These are phyloP conservation scores for Pachliopta kotzebuea DNA, from an alignment of 2,888 invertebrate genomes.

Conservation along the genomic window DNA sequence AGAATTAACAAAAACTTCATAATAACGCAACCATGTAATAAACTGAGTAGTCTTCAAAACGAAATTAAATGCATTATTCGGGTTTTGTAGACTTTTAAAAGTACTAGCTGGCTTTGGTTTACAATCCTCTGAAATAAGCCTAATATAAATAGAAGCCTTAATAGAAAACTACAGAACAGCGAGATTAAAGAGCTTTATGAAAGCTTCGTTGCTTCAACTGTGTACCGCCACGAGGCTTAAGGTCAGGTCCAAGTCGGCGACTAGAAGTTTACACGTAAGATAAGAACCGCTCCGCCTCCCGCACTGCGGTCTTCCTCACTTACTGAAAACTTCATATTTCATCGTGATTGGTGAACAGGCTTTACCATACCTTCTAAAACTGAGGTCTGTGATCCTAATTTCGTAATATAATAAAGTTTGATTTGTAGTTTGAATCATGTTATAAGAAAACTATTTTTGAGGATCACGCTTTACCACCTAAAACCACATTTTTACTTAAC, in stretches of 20 bases:
- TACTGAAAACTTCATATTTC: neutral
- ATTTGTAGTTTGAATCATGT: too few relatives aligned
- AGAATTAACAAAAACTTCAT: neutral
- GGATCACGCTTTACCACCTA: too few relatives aligned
- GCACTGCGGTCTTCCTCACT: slow-evolving; percentile 33
- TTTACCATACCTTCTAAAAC: too few relatives aligned
- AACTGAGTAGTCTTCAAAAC: neutral
- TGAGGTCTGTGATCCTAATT: too few relatives aligned
- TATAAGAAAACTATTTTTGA: too few relatives aligned
- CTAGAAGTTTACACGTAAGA: slow-evolving; percentile 68
- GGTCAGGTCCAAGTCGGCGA: slow-evolving; percentile 52
- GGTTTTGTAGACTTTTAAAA: neutral
- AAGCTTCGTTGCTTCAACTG: slow-evolving; percentile 26
- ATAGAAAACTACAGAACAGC: slow-evolving; percentile 34
- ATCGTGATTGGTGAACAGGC: neutral
- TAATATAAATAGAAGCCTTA: slow-evolving; percentile 25
- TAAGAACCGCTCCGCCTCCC: slow-evolving; percentile 50
- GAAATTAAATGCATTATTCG: neutral
- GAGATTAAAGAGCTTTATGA: slow-evolving; percentile 30
- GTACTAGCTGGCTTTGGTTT: neutral
- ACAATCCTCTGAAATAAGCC: slow-evolving; percentile 8
- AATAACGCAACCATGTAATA: neutral
- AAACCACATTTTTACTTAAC: too few relatives aligned
- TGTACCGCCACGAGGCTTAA: slow-evolving; percentile 44
- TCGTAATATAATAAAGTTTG: too few relatives aligned